These are phyloP conservation scores for Steinernema scapterisci DNA, from an alignment of 2,888 invertebrate species.

Conservation along the genomic window DNA sequence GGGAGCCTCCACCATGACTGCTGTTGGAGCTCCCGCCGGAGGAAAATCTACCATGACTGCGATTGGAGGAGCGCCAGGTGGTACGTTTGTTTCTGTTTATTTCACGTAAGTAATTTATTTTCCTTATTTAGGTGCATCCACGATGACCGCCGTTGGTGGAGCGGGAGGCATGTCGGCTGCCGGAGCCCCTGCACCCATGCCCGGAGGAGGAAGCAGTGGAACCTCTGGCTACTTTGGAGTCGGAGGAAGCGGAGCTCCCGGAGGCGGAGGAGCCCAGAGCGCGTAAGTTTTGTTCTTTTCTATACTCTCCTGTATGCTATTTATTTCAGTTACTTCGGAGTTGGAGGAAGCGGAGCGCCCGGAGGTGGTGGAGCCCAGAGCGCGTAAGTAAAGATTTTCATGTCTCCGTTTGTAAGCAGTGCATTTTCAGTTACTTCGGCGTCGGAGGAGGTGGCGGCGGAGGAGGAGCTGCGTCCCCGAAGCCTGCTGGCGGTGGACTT, in stretches of 20 bases:
- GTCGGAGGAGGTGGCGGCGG: constrained; percentile 1
- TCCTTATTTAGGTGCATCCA: constrained; percentile 2
- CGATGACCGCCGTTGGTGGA: constrained; percentile 22
- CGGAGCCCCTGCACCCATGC: background rate
- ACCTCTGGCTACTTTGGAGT: constrained; percentile 28
- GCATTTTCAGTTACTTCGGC: background rate
- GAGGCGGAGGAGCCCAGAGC: constrained; percentile 29
- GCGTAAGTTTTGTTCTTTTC: background rate
- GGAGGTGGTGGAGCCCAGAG: constrained; percentile 21
- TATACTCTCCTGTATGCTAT: no score
- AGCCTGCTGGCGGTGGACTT: background rate
- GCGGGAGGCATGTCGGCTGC: constrained; percentile 4
- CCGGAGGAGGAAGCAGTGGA: background rate
- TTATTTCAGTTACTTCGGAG: no score
- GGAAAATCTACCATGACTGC: constrained; percentile 28
- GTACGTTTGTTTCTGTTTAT: background rate
- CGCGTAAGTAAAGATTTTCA: no score
- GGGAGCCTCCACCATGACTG: constrained; percentile 8
- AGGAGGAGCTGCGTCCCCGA: background rate
- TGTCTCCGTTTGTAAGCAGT: no score
- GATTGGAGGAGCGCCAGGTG: background rate
- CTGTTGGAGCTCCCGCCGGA: background rate
- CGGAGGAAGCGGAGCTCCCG: background rate
- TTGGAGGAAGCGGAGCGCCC: background rate
- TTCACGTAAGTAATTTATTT: background rate